These are phyloP conservation scores for Pandemis corylana DNA, from an alignment of 2,888 invertebrate species.

Conservation along the genomic window DNA sequence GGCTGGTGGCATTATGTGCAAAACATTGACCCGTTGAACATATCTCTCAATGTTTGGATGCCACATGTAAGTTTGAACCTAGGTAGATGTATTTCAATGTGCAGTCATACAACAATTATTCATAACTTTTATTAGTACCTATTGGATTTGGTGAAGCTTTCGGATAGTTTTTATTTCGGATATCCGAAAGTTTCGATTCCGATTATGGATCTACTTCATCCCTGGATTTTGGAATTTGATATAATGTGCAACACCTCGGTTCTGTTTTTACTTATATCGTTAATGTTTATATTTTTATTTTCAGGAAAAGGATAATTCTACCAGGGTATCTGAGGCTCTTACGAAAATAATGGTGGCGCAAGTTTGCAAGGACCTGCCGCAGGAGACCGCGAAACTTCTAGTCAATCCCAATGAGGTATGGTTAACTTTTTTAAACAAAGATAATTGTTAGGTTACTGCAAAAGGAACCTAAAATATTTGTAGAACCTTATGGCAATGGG, in stretches of 20 bases:
- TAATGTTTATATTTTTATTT: constrained; percentile 50
- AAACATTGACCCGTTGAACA: constrained; percentile 89
- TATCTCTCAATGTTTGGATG: constrained; percentile 89
- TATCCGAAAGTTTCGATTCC: too few species aligned
- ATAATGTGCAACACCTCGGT: too few species aligned
- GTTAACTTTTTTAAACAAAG: neutral
- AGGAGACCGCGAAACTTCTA: constrained; percentile 75
- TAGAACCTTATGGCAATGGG: too few species aligned
- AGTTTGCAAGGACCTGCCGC: constrained; percentile 83
- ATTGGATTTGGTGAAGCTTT: too few species aligned
- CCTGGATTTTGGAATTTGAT: too few species aligned
- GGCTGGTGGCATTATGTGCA: constrained; percentile 99
- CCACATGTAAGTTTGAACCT: constrained; percentile 85
- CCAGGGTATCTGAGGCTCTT: constrained; percentile 86
- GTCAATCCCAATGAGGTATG: constrained; percentile 89
- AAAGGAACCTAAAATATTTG: too few species aligned
- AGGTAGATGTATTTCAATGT: neutral
- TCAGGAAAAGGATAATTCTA: constrained; percentile 80
- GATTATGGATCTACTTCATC: neutral
- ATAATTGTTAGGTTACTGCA: too few species aligned
- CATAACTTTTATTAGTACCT: too few species aligned
- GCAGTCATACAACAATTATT: neutral
- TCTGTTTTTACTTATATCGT: neutral
- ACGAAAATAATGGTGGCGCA: constrained; percentile 88
- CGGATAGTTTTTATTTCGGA: too few species aligned